phyloP scores from a whole-genome alignment of 2,888 invertebrate species.

The Taenaris catops region DNA sequence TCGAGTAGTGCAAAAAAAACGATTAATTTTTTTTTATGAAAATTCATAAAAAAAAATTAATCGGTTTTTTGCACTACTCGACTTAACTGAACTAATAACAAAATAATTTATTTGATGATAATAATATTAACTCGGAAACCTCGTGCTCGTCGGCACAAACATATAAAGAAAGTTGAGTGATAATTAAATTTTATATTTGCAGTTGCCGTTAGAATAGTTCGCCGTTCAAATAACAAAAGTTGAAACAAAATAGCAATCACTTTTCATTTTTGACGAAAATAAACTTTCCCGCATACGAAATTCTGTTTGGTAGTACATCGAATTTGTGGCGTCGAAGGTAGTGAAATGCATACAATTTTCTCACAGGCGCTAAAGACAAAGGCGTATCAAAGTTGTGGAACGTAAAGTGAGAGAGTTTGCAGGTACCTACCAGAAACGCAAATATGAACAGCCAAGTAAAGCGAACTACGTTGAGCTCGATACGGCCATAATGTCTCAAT shows the following conservation, averaged over 20 bases:
- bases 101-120: no score
- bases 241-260: conserved; percentile 2
- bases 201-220: no score
- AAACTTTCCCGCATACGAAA: conserved; percentile 21
- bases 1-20: no score
- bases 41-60: no score
- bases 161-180: no score
- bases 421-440: conserved; percentile 66
- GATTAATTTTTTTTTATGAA: no score
- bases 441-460: conserved; percentile 56
- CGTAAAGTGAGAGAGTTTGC: conserved; percentile 66
- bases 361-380: conserved; percentile 63
- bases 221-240: not conserved
- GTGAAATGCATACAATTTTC: conserved; percentile 51
- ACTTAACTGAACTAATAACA: no score
- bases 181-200: no score
- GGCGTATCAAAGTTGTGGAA: conserved; percentile 57
- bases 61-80: no score
- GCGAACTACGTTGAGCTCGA: conserved; percentile 38
- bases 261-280: conserved; percentile 16
- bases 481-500: conserved; percentile 28
- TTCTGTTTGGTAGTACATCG: conserved; percentile 16
- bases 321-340: conserved; percentile 26
- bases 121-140: no score
- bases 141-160: no score